Percentiles rank a stretch among this genome's conserved stretches.
Evolutionary conservation across 2,888 invertebrate genomes (phyloP).

Genomic region (Apamea crenata): DNA sequence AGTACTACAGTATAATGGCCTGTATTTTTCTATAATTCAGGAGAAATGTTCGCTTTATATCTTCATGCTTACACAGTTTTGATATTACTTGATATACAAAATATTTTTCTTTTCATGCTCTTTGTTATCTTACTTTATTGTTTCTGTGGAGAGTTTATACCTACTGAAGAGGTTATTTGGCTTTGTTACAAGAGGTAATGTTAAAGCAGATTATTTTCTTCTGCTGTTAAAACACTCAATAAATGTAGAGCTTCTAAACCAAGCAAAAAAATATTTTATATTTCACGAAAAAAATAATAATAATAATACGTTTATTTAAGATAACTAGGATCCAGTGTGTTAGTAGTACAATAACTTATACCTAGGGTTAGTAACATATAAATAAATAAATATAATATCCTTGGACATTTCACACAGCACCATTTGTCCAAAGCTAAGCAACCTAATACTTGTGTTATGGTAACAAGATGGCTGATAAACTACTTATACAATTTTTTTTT

Average conservation of each 20-base stretch:
- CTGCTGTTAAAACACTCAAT: neutral
- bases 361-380: no score
- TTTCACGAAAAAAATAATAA: no score
- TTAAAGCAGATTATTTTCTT: neutral
- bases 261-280: neutral
- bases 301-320: no score
- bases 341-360: no score
- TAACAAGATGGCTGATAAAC: no score
- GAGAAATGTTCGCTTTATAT: conserved; percentile 52
- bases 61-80: conserved; percentile 20
- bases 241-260: no score
- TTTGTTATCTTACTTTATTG: conserved; percentile 5
- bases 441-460: no score
- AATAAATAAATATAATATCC: no score
- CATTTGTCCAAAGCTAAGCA: no score
- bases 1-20: conserved; percentile 46
- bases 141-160: neutral
- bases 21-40: conserved; percentile 56
- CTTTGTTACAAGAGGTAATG: neutral
- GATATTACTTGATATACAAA: conserved; percentile 7
- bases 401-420: no score
- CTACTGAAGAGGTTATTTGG: neutral
- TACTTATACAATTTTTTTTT: no score
- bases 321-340: no score
- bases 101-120: conserved; percentile 22